These are phyloP conservation scores for Leuctra nigra DNA, from an alignment of 2,888 invertebrate genomes.

Conservation along the genomic window DNA sequence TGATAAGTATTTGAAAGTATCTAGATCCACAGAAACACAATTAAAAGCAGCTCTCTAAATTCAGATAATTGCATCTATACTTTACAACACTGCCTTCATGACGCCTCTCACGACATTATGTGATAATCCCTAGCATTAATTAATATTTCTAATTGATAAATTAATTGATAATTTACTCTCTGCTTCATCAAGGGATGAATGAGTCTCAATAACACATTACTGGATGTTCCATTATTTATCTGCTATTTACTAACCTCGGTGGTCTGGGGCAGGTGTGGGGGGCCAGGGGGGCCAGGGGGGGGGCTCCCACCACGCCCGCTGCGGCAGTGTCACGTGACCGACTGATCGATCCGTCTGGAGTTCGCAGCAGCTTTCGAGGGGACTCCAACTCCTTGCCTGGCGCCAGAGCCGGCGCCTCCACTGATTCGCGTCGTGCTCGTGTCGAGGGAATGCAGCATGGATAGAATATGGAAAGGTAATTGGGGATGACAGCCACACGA, in stretches of 20 bases:
- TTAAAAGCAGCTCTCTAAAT: too few species aligned
- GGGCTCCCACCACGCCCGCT: constrained; percentile 20
- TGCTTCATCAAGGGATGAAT: too few species aligned
- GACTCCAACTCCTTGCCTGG: constrained; percentile 1
- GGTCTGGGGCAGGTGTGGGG: not conserved
- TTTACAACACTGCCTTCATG: too few species aligned
- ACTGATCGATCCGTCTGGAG: constrained; percentile 8
- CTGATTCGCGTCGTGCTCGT: not conserved
- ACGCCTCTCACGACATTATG: not conserved
- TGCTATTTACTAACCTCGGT: not conserved
- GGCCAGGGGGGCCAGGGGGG: constrained; percentile 1
- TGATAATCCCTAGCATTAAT: not conserved
- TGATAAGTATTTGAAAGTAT: too few species aligned
- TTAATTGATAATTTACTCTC: constrained; percentile 11
- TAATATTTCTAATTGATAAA: not conserved
- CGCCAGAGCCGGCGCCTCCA: not conserved
- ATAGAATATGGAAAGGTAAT: not conserved
- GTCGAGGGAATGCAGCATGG: not conserved
- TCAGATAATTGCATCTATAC: too few species aligned
- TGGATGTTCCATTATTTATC: not conserved
- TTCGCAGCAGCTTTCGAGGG: constrained; percentile 12
- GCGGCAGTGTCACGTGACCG: constrained; percentile 21
- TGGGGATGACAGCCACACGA: too few species aligned
- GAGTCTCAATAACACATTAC: constrained; percentile 7
- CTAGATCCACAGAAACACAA: too few species aligned